phyloP scores from a whole-genome alignment of 1,140 invertebrate genomes.

The Plutomurus gul region DNA sequence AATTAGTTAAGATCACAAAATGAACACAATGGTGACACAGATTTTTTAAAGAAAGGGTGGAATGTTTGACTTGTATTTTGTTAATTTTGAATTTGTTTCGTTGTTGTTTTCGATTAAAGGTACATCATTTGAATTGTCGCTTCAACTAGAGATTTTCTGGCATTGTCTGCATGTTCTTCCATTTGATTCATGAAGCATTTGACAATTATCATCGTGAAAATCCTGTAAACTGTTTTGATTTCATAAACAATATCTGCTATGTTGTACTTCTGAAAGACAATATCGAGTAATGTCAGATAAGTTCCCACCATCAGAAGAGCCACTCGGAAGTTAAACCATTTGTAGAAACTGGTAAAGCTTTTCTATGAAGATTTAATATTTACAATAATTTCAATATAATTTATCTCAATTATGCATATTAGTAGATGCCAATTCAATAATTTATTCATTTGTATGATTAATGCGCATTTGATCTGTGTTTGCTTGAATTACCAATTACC shows the following conservation, averaged over 20 bases:
- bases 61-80: too few species aligned
- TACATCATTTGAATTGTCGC: background rate
- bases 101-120: background rate
- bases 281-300: background rate
- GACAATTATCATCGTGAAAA: background rate
- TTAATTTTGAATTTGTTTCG: too few species aligned
- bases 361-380: background rate
- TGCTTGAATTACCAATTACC: too few species aligned
- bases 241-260: background rate
- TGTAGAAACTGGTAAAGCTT: background rate
- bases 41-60: too few species aligned
- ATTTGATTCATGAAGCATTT: conserved; percentile 10
- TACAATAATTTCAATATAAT: background rate
- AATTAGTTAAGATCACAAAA: too few species aligned
- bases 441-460: background rate
- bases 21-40: too few species aligned
- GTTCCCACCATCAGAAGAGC: background rate
- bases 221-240: background rate
- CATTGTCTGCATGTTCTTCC: background rate
- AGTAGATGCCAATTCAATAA: background rate
- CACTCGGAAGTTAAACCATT: background rate
- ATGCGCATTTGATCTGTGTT: too few species aligned
- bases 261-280: background rate
- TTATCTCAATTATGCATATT: background rate
- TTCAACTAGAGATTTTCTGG: background rate